Evolutionary conservation across 2,797 vertebrate genomes (phyloP).

Genomic region (Leucoraja ocellata): DNA sequence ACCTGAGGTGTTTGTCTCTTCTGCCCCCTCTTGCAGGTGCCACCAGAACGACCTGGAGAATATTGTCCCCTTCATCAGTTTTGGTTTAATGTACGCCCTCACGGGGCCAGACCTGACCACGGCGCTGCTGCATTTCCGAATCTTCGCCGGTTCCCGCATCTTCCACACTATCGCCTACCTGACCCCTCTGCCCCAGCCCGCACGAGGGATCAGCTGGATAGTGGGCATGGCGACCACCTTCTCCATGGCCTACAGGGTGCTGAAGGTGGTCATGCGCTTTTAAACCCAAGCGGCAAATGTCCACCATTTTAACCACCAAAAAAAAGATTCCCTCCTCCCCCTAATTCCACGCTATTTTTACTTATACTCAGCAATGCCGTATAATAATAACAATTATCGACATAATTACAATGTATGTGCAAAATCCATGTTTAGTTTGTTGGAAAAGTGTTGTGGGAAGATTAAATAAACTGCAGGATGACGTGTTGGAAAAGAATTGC

Average conservation of each 20-base stretch:
- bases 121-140: conserved; percentile 75
- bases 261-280: conserved; percentile 52
- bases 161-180: conserved; percentile 72
- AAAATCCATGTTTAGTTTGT: background rate
- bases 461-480: background rate
- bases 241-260: conserved; percentile 70
- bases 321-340: too few relatives aligned
- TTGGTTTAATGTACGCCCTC: conserved; percentile 76
- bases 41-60: conserved; percentile 91
- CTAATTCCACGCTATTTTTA: background rate
- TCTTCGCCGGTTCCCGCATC: conserved; percentile 67
- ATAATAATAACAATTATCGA: background rate
- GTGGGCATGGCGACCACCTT: conserved; percentile 59
- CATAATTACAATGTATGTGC: background rate
- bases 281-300: conserved; percentile 43
- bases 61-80: conserved; percentile 72
- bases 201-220: conserved; percentile 60
- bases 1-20: background rate
- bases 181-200: conserved; percentile 68
- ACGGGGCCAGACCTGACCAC: conserved; percentile 61
- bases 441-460: background rate
- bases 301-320: background rate
- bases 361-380: background rate
- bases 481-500: too few relatives aligned
- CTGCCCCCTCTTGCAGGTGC: conserved; percentile 55